Evolutionary conservation across 2,797 vertebrate species (phyloP).

Genomic region (Arctocebus calabarensis): DNA sequence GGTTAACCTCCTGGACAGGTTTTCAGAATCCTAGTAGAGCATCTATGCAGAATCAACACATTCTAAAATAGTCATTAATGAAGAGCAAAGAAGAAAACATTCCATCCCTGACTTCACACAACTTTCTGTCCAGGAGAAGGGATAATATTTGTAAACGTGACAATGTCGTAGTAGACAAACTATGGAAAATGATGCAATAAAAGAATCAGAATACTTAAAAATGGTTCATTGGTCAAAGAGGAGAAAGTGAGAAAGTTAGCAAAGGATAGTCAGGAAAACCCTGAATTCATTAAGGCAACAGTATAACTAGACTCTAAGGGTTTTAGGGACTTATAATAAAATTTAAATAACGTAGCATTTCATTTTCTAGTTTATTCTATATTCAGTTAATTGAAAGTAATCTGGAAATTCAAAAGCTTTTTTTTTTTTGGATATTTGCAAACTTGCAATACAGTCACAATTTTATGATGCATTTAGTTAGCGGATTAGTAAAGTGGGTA

Average conservation of each 20-base stretch:
- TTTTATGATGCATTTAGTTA: slow-evolving; percentile 59
- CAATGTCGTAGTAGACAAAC: neutral
- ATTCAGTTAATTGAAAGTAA: slow-evolving; percentile 46
- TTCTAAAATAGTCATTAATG: neutral
- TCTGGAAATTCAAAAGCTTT: slow-evolving; percentile 41
- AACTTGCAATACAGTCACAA: neutral
- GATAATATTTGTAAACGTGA: neutral
- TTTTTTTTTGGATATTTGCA: slow-evolving; percentile 32
- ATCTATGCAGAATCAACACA: too few species aligned
- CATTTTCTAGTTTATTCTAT: neutral
- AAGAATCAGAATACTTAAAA: neutral
- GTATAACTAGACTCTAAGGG: neutral
- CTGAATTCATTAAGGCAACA: neutral
- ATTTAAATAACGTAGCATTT: neutral
- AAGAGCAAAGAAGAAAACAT: neutral
- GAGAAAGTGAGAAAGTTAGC: neutral
- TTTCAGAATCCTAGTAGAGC: neutral
- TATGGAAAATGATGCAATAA: neutral
- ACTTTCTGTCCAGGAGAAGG: neutral
- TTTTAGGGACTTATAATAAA: neutral
- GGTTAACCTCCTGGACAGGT: rapidly evolving
- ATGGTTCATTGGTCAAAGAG: neutral
- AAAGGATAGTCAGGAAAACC: neutral
- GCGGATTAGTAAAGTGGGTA: slow-evolving; percentile 59
- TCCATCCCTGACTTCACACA: neutral